phyloP scores from a whole-genome alignment of 2,888 invertebrate species.

The Phania funesta region DNA sequence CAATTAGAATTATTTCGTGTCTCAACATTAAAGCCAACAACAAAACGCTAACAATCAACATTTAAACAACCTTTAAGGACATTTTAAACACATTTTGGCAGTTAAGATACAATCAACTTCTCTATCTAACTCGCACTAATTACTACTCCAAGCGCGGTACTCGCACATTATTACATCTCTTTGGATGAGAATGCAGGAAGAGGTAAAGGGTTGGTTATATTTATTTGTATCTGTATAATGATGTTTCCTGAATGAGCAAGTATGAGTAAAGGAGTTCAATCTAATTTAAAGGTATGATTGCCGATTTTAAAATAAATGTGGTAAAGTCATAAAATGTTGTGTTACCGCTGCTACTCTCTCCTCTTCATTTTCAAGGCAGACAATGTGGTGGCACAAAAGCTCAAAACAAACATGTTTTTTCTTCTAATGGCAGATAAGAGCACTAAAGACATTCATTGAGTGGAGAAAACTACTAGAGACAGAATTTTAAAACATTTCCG shows the following conservation, averaged over 20 bases:
- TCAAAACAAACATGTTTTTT: conserved; percentile 32
- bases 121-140: conserved; percentile 63
- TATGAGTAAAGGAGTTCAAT: conserved; percentile 18
- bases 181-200: neutral
- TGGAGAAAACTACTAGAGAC: conserved; percentile 24
- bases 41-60: conserved; percentile 69
- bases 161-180: neutral
- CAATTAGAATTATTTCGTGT: conserved; percentile 5
- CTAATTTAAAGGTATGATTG: conserved; percentile 53
- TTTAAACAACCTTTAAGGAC: conserved; percentile 67
- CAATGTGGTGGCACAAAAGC: conserved; percentile 40
- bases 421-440: conserved; percentile 37
- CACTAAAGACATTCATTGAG: neutral
- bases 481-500: conserved; percentile 64
- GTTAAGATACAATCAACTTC: conserved; percentile 59
- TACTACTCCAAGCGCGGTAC: conserved; percentile 24
- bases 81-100: conserved; percentile 62
- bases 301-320: conserved; percentile 61
- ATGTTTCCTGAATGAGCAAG: neutral
- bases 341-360: conserved; percentile 19
- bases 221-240: neutral
- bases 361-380: neutral
- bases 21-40: conserved; percentile 30
- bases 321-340: conserved; percentile 57
- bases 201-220: conserved; percentile 40